Conservation (phyloP, 2,797 vertebrate genomes). For the Nothura maculosa region DNA sequence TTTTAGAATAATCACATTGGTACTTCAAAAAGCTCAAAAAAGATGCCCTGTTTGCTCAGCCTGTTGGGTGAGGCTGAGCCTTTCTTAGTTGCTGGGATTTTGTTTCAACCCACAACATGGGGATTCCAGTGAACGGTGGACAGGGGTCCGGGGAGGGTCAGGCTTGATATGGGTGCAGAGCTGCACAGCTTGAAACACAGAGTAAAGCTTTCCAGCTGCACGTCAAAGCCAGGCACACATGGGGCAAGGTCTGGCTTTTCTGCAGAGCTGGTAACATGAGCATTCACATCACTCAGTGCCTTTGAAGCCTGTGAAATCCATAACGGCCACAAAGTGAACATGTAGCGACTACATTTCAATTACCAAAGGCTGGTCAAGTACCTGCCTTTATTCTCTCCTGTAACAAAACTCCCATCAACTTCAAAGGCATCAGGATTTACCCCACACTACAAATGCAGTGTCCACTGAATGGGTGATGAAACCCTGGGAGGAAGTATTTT, state of each 20-base stretch:
- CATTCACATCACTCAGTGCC: constrained; percentile 35
- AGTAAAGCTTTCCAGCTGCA: constrained; percentile 63
- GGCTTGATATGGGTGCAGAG: constrained; percentile 41
- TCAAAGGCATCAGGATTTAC: constrained; percentile 49
- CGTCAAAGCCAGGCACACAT: constrained; percentile 54
- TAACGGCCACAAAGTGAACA: constrained; percentile 50
- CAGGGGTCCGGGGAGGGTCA: constrained; percentile 32
- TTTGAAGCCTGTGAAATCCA: constrained; percentile 68
- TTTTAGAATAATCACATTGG: rapidly evolving
- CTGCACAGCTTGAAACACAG: constrained; percentile 22
- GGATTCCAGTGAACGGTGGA: neutral
- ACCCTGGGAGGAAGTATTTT: neutral
- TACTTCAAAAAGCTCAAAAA: neutral
- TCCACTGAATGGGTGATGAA: neutral
- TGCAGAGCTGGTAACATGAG: constrained; percentile 53
- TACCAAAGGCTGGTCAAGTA: constrained; percentile 58
- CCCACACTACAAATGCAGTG: neutral
- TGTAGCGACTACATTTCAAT: constrained; percentile 55
- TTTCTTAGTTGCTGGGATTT: constrained; percentile 32
- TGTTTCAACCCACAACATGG: constrained; percentile 26
- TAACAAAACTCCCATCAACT: constrained; percentile 49
- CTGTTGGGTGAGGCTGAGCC: constrained; percentile 5
- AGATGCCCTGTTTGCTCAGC: neutral
- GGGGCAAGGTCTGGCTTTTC: constrained; percentile 43
- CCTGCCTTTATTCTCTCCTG: constrained; percentile 47